phyloP scores from a whole-genome alignment of 2,797 vertebrate genomes.

The Cheracebus regulus region DNA sequence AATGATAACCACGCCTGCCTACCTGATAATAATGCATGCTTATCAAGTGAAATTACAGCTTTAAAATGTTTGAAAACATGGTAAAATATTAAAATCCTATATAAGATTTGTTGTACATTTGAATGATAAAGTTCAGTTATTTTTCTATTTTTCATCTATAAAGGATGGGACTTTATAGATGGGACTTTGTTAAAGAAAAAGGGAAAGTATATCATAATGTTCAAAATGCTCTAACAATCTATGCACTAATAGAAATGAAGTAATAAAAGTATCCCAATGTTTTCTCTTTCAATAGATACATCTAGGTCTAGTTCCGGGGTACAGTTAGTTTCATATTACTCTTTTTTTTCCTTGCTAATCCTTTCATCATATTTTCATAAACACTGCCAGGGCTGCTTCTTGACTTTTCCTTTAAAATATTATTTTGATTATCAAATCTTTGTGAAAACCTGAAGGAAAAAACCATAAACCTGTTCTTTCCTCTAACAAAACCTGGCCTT shows the following conservation, averaged over 20 bases:
- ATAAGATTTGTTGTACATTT: conserved; percentile 7
- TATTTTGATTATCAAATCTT: conserved; percentile 76
- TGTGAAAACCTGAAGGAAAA: conserved; percentile 65
- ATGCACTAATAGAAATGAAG: not conserved
- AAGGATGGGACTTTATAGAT: not conserved
- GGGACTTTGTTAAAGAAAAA: not conserved
- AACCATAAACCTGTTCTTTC: conserved; percentile 67
- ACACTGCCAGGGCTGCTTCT: conserved; percentile 44
- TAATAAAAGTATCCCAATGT: not conserved
- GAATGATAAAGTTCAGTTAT: not conserved
- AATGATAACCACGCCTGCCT: not conserved
- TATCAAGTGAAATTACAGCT: conserved; percentile 5
- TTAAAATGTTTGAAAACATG: not conserved
- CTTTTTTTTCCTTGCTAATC: not conserved
- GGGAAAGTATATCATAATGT: not conserved
- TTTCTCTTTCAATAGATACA: not conserved
- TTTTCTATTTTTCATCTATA: not conserved
- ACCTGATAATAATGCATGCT: not conserved
- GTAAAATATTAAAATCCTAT: not conserved
- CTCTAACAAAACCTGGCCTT: conserved; percentile 77
- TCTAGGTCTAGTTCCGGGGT: not conserved
- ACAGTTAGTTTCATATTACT: not conserved
- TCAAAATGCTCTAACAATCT: not conserved
- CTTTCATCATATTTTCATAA: not conserved
- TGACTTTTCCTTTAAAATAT: conserved; percentile 43